These are phyloP conservation scores for Cerceris rybyensis DNA, from an alignment of 2,888 invertebrate genomes.

Conservation along the genomic window DNA sequence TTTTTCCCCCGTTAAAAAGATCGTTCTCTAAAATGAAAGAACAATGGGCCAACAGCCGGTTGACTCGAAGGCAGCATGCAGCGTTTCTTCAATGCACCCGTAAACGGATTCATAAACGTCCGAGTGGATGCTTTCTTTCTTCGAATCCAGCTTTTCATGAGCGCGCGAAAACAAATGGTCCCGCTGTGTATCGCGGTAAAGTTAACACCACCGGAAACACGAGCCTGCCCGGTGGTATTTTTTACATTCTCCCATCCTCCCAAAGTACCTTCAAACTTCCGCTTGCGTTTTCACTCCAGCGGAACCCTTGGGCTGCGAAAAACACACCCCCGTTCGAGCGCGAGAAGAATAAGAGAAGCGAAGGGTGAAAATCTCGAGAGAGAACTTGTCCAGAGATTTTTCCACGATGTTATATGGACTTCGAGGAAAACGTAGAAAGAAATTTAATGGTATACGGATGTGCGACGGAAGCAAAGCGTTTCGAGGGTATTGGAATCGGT, in stretches of 20 bases:
- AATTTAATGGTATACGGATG: too few species aligned
- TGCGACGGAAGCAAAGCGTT: too few species aligned
- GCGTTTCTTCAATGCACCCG: slow-evolving; percentile 27
- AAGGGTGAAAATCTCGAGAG: too few species aligned
- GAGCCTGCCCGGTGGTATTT: not conserved
- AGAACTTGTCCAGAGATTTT: too few species aligned
- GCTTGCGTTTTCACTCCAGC: not conserved
- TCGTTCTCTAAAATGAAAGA: slow-evolving; percentile 39
- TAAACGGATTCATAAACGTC: slow-evolving; percentile 50
- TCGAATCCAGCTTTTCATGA: slow-evolving; percentile 21
- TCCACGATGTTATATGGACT: too few species aligned
- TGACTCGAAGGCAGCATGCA: slow-evolving; percentile 6
- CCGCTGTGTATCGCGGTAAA: not conserved
- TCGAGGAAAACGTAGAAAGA: too few species aligned
- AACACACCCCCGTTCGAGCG: too few species aligned
- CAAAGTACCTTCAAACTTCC: not conserved
- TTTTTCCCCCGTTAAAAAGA: not conserved
- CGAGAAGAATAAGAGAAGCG: too few species aligned
- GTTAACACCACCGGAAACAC: not conserved
- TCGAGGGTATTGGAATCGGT: too few species aligned
- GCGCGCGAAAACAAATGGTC: slow-evolving; percentile 20
- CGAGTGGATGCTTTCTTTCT: slow-evolving; percentile 1
- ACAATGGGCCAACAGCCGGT: slow-evolving; percentile 39
- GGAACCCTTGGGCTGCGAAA: too few species aligned
- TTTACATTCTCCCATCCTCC: not conserved